A percentile compares a stretch with the other conserved stretches of the same genome.
Evolutionary conservation across 1,140 invertebrate genomes (phyloP).

Genomic region (Cylas formicarius): DNA sequence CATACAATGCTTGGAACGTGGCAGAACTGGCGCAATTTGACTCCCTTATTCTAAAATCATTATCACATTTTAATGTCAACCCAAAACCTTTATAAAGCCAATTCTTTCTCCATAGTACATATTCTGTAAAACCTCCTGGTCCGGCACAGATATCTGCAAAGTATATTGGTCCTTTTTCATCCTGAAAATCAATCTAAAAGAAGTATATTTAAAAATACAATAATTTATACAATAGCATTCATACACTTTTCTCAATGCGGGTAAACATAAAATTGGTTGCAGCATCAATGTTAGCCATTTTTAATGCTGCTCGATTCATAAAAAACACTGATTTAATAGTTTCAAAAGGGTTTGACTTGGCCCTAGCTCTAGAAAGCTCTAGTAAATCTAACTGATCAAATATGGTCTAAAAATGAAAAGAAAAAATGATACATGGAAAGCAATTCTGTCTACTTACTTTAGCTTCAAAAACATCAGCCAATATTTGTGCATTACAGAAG

Average conservation of each 20-base stretch:
- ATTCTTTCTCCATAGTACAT: slow-evolving; percentile 80
- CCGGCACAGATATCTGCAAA: slow-evolving; percentile 98
- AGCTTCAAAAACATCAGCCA: slow-evolving; percentile 63
- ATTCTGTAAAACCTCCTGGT: slow-evolving; percentile 97
- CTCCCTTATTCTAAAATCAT: slow-evolving; percentile 92
- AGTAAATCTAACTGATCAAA: slow-evolving; percentile 76
- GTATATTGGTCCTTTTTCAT: slow-evolving; percentile 55
- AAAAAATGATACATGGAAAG: slow-evolving; percentile 1
- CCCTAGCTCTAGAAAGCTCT: slow-evolving; percentile 74
- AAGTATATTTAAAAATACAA: slow-evolving; percentile 1
- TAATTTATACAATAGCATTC: slow-evolving; percentile 1
- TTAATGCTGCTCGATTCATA: slow-evolving; percentile 92
- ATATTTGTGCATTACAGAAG: slow-evolving; percentile 67
- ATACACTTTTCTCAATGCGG: slow-evolving; percentile 54
- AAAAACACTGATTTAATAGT: slow-evolving; percentile 85
- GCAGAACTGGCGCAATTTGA: slow-evolving; percentile 84
- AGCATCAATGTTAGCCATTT: slow-evolving; percentile 97
- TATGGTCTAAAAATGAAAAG: slow-evolving; percentile 52
- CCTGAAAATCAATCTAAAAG: slow-evolving; percentile 27
- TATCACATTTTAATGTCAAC: slow-evolving; percentile 78
- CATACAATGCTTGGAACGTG: slow-evolving; percentile 91
- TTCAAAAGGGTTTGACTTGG: slow-evolving; percentile 90
- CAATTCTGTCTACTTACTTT: slow-evolving; percentile 52
- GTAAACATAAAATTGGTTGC: slow-evolving; percentile 91
- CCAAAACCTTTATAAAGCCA: slow-evolving; percentile 92